Evolutionary conservation across 2,113 vertebrate species (phyloP), one percentile per base, ranked within the genome.

Genomic region (Tyrannus savana): DNA sequence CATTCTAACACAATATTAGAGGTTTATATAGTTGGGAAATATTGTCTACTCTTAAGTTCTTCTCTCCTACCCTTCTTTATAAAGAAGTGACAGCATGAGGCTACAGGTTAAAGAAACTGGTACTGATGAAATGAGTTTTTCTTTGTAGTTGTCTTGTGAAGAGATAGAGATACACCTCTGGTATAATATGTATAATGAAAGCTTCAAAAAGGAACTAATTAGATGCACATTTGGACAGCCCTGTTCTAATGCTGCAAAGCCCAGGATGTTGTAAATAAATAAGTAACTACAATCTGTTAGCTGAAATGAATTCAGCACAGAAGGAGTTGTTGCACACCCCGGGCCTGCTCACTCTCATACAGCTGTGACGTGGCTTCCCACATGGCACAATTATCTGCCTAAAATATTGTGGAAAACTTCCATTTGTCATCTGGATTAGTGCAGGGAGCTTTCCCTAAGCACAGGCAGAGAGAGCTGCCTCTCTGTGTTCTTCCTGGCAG

Each of bases 331-430:
- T 88, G 44, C 74, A 71, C 89, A 88, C 90, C 92, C 94, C 46
- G 66, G 96, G 87, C 78, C 87, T 71, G 78, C 80, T 87, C 67
- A 3, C 76, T 91, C 79, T 22, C 27, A 69, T 53, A 50, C 95
- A 97, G 95, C 87, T 95, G 94, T 95, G 94, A 82, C 80, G 81
- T 8, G 35, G 84, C 85, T 95, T 94, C 95, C 94, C 96, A 97
- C 91, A 95, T 95, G 94, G 96, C 91, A 95, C 89, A 91, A 95
- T 97, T 96, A 96, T 95, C 91, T 89, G 63, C 33, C 91, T 95
- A 84, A 93, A 96, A 91, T 95, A 96, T 94, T 96, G 92, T 91
- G 89, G 92, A 94, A 95, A 93, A 96, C 82, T 96, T 96, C 63
- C 78, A 95, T 95, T 94, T 96, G 90, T 95, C 93, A 93, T 69